A percentile compares a stretch with the other conserved stretches of the same genome.
phyloP scores from a whole-genome alignment of 2,113 vertebrate genomes.

The Erythrolamprus reginae region DNA sequence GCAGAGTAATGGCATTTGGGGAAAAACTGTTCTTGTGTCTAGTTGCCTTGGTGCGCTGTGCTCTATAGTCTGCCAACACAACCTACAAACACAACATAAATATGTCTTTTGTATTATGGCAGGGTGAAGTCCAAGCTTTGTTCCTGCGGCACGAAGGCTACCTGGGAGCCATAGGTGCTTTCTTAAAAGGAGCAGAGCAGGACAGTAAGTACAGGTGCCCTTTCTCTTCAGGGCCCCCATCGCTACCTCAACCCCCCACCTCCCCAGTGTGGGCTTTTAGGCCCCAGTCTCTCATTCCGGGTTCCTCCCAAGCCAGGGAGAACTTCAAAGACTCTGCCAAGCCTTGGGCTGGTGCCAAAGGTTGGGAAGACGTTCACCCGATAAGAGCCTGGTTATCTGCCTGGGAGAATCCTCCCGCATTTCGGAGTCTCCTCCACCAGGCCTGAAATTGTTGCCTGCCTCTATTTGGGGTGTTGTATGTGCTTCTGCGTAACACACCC shows the following conservation, averaged over 20 bases:
- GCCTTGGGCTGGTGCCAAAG: neutral
- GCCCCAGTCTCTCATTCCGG: slow-evolving; percentile 18
- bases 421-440: neutral
- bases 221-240: slow-evolving; percentile 22
- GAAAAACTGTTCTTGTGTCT: too few species aligned
- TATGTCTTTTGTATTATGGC: slow-evolving; percentile 57
- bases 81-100: too few species aligned
- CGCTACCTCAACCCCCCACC: too few species aligned
- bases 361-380: neutral
- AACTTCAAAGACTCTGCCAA: slow-evolving; percentile 1
- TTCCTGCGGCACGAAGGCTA: slow-evolving; percentile 98
- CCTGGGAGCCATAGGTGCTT: slow-evolving; percentile 94
- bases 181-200: slow-evolving; percentile 95
- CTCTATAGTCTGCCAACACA: too few species aligned
- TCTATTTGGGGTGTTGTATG: too few species aligned
- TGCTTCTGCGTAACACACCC: neutral
- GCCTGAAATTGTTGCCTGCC: too few species aligned
- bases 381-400: neutral
- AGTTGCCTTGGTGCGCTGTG: too few species aligned
- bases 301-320: slow-evolving; percentile 4
- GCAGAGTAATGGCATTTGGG: too few species aligned
- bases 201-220: slow-evolving; percentile 87
- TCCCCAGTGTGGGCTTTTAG: neutral
- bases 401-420: slow-evolving; percentile 16
- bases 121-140: slow-evolving; percentile 97